phyloP scores from a whole-genome alignment of 2,797 vertebrate species.

The Mycteria americana region DNA sequence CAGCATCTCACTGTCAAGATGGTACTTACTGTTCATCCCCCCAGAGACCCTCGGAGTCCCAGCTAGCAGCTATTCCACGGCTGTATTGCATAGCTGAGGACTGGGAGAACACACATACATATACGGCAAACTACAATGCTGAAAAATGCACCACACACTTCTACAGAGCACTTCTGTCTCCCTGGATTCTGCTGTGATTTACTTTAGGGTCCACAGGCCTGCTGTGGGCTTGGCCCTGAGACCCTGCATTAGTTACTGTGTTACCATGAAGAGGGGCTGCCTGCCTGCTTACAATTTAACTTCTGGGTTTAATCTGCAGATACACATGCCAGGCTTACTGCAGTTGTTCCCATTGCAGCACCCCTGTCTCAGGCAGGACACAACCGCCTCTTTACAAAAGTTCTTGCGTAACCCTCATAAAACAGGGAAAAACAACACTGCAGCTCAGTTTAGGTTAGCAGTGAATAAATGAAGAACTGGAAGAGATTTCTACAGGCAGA shows the following conservation, averaged over 20 bases:
- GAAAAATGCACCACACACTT: rapidly evolving
- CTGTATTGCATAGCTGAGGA: not conserved
- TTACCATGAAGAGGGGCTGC: not conserved
- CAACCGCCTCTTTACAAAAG: not conserved
- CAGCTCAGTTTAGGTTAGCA: not conserved
- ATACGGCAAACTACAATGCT: not conserved
- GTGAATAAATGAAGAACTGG: not conserved
- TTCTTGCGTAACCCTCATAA: not conserved
- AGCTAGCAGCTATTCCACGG: not conserved
- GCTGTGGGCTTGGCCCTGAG: not conserved
- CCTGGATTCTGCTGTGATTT: not conserved
- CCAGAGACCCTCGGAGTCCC: not conserved
- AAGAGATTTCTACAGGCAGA: slow-evolving; percentile 12
- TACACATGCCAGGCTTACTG: not conserved
- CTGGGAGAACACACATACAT: not conserved
- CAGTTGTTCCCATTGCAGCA: not conserved
- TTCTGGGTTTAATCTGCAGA: not conserved
- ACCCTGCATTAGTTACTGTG: not conserved
- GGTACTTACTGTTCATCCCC: not conserved
- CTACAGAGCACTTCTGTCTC: not conserved
- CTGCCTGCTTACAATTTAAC: not conserved
- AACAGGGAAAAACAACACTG: not conserved
- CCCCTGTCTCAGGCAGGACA: not conserved
- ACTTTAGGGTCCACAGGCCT: not conserved
- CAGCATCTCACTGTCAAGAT: not conserved